These are phyloP conservation scores for Phymatocera aterrima DNA, from an alignment of 2,888 invertebrate species.

Conservation along the genomic window DNA sequence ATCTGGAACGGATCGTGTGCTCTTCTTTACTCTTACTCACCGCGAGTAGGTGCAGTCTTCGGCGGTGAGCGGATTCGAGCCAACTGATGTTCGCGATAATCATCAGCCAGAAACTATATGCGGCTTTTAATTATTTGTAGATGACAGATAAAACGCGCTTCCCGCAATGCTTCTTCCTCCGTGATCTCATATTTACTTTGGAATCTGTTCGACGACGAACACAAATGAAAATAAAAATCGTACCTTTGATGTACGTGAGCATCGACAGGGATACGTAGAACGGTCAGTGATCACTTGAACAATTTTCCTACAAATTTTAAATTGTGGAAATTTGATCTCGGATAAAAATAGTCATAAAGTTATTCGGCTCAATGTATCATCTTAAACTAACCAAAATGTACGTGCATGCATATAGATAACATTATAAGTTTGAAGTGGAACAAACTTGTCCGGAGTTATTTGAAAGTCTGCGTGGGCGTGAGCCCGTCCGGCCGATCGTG, in stretches of 20 bases:
- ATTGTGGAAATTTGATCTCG: neutral
- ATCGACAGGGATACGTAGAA: neutral
- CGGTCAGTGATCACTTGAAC: neutral
- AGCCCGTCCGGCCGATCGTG: neutral
- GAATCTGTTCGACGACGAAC: neutral
- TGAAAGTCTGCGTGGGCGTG: conserved; percentile 15
- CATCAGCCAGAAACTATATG: conserved; percentile 21
- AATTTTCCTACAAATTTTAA: neutral
- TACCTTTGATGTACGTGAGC: neutral
- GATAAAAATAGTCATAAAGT: neutral
- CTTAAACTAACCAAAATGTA: neutral
- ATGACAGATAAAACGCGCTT: conserved; percentile 8
- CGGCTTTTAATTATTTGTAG: conserved; percentile 12
- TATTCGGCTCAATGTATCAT: neutral
- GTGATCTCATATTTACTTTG: neutral
- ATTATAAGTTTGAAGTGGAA: neutral
- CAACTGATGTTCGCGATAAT: conserved; percentile 41
- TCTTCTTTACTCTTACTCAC: conserved; percentile 21
- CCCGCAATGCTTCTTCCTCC: neutral
- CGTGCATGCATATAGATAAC: neutral
- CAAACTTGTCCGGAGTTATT: conserved; percentile 28
- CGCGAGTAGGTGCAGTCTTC: neutral
- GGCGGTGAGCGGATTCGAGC: conserved; percentile 15
- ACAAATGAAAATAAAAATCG: neutral
- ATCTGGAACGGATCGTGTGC: conserved; percentile 29